phyloP scores from a whole-genome alignment of 23 tunicate species.

The Phallusia fumigata region DNA sequence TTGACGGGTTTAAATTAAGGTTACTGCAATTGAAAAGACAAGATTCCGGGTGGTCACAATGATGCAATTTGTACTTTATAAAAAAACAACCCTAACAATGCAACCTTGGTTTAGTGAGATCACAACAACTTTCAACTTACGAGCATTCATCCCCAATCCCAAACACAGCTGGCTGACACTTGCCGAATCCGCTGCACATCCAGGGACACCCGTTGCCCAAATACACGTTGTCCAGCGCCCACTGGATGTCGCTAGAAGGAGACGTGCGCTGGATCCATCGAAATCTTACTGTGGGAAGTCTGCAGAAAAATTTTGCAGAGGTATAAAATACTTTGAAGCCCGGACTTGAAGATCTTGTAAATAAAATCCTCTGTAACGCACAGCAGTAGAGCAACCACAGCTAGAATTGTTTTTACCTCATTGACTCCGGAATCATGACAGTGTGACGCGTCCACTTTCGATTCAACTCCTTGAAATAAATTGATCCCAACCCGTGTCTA shows the following conservation, averaged over 20 bases:
- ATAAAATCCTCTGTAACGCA: too few relatives aligned
- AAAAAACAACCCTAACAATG: too few relatives aligned
- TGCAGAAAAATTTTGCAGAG: neutral
- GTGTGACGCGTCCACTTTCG: conserved; percentile 71
- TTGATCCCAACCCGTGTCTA: conserved; percentile 55
- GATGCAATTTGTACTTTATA: too few relatives aligned
- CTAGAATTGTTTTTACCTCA: too few relatives aligned
- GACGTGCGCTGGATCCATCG: conserved; percentile 64
- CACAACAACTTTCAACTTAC: conserved; percentile 32
- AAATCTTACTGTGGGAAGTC: conserved; percentile 52
- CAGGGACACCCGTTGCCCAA: conserved; percentile 84
- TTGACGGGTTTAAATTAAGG: too few relatives aligned
- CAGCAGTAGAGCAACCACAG: too few relatives aligned
- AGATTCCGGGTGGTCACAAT: too few relatives aligned
- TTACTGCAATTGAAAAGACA: too few relatives aligned
- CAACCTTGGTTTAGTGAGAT: too few relatives aligned
- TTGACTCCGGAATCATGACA: conserved; percentile 34
- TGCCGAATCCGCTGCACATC: conserved; percentile 88
- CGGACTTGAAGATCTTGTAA: too few relatives aligned
- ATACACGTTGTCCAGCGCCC: conserved; percentile 85
- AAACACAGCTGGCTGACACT: conserved; percentile 39
- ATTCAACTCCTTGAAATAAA: conserved; percentile 36
- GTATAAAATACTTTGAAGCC: too few relatives aligned
- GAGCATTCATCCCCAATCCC: conserved; percentile 37
- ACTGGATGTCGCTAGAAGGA: conserved; percentile 10